Percentiles rank a stretch among this genome's conserved stretches.
Evolutionary conservation across 1,140 invertebrate species (phyloP).

Genomic region (Pristionchus pacificus): DNA sequence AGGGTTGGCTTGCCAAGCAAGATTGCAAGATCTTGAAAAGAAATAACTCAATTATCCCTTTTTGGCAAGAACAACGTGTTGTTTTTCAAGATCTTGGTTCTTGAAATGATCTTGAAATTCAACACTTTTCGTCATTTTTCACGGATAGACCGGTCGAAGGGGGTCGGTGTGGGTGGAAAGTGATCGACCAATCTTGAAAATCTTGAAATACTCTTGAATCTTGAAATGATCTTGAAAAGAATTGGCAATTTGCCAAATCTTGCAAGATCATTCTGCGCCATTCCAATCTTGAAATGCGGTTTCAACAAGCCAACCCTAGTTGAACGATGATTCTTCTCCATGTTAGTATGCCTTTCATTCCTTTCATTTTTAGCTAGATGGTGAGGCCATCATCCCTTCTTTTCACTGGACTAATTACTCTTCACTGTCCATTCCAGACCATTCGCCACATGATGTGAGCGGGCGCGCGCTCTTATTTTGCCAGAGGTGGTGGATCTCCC

Average conservation of each 20-base stretch:
- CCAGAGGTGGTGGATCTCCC: background rate
- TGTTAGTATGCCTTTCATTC: background rate
- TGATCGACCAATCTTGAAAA: no score
- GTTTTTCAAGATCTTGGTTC: no score
- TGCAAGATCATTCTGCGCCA: background rate
- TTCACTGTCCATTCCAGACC: background rate
- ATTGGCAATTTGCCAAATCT: no score
- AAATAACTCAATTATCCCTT: no score
- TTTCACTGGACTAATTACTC: background rate
- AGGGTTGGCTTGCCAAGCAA: background rate
- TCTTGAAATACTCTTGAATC: background rate
- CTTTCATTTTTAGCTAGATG: background rate
- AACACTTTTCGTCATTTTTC: no score
- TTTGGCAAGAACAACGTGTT: background rate
- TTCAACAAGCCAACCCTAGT: no score
- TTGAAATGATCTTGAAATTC: no score
- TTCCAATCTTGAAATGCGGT: no score
- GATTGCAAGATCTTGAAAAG: no score
- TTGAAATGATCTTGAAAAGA: no score
- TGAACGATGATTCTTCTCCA: background rate
- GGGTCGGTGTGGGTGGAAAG: no score
- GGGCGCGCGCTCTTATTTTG: background rate
- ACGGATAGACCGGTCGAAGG: no score
- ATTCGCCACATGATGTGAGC: background rate
- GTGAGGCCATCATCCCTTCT: constrained; percentile 1